A percentile compares a stretch with the other conserved stretches of the same genome.
phyloP scores from a whole-genome alignment of 2,888 invertebrate genomes.

The Scaptomyza flava region DNA sequence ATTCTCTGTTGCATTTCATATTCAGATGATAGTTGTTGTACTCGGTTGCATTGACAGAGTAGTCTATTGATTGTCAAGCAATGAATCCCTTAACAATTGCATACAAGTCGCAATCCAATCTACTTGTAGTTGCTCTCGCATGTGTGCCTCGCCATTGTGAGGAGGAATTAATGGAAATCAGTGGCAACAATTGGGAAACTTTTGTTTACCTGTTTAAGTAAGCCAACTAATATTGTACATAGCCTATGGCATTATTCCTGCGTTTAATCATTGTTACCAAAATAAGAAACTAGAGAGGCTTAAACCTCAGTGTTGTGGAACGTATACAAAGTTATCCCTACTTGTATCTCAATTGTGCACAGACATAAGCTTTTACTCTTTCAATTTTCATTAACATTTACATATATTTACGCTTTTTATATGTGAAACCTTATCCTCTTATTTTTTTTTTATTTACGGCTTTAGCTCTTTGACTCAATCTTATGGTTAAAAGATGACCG shows the following conservation, averaged over 20 bases:
- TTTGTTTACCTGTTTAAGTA: slow-evolving; percentile 4
- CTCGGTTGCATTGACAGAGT: slow-evolving; percentile 2
- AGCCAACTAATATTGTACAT: slow-evolving; percentile 20
- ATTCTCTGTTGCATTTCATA: slow-evolving; percentile 24
- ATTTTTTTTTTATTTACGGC: not conserved
- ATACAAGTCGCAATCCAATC: slow-evolving; percentile 15
- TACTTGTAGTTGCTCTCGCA: slow-evolving; percentile 29
- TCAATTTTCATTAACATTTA: slow-evolving; percentile 17
- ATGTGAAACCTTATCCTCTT: slow-evolving; percentile 21
- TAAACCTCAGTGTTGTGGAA: not conserved
- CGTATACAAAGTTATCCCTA: not conserved
- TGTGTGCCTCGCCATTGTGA: slow-evolving; percentile 35
- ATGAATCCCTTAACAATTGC: slow-evolving; percentile 52
- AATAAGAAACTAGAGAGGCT: not conserved
- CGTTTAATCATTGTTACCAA: slow-evolving; percentile 6
- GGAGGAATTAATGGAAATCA: slow-evolving; percentile 22
- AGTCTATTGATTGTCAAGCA: slow-evolving; percentile 6
- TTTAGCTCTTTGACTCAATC: slow-evolving; percentile 34
- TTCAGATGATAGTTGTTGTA: slow-evolving; percentile 7
- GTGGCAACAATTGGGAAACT: slow-evolving; percentile 26
- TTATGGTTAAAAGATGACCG: slow-evolving; percentile 9
- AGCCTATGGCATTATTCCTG: not conserved
- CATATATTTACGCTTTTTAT: slow-evolving; percentile 46
- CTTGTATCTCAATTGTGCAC: slow-evolving; percentile 49
- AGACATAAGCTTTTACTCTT: slow-evolving; percentile 7